A percentile compares a stretch with the other conserved stretches of the same genome.
Evolutionary conservation across 2,797 vertebrate genomes (phyloP).

Genomic region (Lepidocolaptes lacrymiger): DNA sequence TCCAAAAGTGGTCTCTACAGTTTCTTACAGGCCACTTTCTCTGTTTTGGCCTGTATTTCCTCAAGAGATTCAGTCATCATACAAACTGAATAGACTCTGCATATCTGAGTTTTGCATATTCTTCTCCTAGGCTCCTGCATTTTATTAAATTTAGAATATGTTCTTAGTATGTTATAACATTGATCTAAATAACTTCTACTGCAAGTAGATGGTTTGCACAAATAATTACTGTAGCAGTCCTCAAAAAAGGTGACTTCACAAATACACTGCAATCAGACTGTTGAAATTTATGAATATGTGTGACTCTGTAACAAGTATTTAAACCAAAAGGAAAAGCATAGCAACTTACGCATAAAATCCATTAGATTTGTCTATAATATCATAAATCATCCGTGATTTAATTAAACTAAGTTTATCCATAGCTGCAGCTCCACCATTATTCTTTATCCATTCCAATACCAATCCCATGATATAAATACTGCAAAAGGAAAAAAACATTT

Average conservation of each 20-base stretch:
- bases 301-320: not conserved
- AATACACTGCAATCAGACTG: not conserved
- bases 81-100: not conserved
- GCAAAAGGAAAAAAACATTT: not conserved
- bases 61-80: not conserved
- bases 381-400: conserved; percentile 91
- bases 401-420: conserved; percentile 89
- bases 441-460: conserved; percentile 96
- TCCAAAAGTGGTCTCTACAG: not conserved
- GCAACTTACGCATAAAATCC: conserved; percentile 91
- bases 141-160: not conserved
- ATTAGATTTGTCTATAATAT: conserved; percentile 87
- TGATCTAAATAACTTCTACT: not conserved
- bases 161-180: not conserved
- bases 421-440: conserved; percentile 84
- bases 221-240: not conserved
- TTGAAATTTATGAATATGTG: not conserved
- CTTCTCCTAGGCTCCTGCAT: not conserved
- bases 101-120: not conserved
- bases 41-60: not conserved
- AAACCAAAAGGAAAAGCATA: not conserved
- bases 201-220: not conserved
- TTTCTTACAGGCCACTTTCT: not conserved
- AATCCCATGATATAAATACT: conserved; percentile 95
- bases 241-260: not conserved